phyloP scores from a whole-genome alignment of 1,140 invertebrate species.

The Protaetia brevitarsis region DNA sequence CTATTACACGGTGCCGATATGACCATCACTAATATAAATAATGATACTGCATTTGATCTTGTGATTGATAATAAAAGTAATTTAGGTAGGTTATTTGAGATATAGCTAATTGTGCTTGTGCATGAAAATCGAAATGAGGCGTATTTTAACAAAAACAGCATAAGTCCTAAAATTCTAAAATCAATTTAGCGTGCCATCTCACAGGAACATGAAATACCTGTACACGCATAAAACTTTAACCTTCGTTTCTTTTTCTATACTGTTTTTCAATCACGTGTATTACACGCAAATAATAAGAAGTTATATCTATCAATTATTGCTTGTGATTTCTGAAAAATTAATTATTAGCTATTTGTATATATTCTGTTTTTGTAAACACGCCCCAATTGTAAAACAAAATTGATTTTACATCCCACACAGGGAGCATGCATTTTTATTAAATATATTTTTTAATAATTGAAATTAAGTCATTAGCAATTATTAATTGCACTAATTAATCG shows the following conservation, averaged over 20 bases:
- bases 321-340: too few relatives aligned
- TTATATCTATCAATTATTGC: too few relatives aligned
- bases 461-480: background rate
- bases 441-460: conserved; percentile 39
- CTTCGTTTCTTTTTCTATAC: too few relatives aligned
- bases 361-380: too few relatives aligned
- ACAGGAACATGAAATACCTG: too few relatives aligned
- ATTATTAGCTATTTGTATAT: too few relatives aligned
- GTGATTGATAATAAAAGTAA: conserved; percentile 67
- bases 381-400: too few relatives aligned
- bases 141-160: background rate
- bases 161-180: background rate
- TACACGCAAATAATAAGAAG: too few relatives aligned
- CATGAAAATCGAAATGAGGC: background rate
- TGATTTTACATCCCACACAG: too few relatives aligned
- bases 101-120: background rate
- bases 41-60: conserved; percentile 77
- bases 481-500: background rate
- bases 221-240: too few relatives aligned
- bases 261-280: too few relatives aligned
- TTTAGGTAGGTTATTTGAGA: conserved; percentile 50
- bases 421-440: conserved; percentile 22
- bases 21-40: conserved; percentile 71
- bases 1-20: conserved; percentile 75
- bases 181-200: too few relatives aligned